Conservation (phyloP, 2,888 invertebrate species). For the Amblyjoppa proteus region DNA sequence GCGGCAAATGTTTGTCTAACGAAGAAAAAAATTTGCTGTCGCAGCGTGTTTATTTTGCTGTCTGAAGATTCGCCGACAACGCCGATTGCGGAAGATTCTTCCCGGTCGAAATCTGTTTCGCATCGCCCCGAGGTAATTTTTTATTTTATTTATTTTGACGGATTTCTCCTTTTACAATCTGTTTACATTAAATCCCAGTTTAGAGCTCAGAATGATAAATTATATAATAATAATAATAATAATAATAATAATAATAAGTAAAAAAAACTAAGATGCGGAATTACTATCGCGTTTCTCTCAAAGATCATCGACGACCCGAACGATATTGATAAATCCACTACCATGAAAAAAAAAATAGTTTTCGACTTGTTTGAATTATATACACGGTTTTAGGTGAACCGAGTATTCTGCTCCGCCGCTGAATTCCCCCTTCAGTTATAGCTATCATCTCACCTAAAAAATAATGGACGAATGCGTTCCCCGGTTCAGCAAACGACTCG, state of each 20-base stretch:
- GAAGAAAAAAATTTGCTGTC: not conserved
- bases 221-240: too few species aligned
- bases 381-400: not conserved
- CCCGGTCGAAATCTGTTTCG: not conserved
- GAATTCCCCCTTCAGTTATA: not conserved
- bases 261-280: not conserved
- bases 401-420: not conserved
- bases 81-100: not conserved
- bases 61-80: not conserved
- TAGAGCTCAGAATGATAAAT: too few species aligned
- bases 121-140: too few species aligned
- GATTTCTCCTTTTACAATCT: too few species aligned
- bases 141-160: not conserved
- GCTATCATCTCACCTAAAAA: too few species aligned
- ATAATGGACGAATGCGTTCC: constrained; percentile 1
- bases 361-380: not conserved
- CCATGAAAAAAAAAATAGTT: not conserved
- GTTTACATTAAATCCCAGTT: too few species aligned
- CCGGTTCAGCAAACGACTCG: not conserved
- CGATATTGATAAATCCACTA: not conserved
- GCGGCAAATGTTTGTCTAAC: too few species aligned
- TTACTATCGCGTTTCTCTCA: not conserved
- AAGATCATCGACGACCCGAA: not conserved
- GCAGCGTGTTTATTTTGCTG: not conserved
- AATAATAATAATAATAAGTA: too few species aligned